These are phyloP conservation scores for Hypocryptadius cinnamomeus DNA, from an alignment of 2,113 vertebrate species.

Conservation along the genomic window DNA sequence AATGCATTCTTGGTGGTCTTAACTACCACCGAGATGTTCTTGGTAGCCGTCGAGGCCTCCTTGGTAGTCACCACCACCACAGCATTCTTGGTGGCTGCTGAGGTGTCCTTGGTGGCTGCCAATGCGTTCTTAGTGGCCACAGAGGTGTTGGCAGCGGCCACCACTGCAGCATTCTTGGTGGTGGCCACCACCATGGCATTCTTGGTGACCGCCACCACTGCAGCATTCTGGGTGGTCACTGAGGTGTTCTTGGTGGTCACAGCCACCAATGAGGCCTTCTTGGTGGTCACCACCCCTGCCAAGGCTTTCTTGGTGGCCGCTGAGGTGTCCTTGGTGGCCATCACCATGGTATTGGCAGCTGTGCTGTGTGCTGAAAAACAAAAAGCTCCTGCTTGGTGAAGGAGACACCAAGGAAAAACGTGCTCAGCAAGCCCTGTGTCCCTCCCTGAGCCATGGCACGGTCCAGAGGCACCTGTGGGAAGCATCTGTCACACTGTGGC, in stretches of 20 bases:
- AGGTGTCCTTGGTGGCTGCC: neutral
- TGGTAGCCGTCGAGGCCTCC: no score
- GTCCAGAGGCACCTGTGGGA: neutral
- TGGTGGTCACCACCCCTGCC: neutral
- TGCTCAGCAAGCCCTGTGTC: neutral
- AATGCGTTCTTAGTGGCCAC: neutral
- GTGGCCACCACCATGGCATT: neutral
- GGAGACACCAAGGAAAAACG: neutral
- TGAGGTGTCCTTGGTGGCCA: neutral
- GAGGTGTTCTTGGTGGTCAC: neutral
- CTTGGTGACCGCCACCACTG: no score
- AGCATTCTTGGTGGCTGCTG: no score
- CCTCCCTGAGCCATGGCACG: neutral
- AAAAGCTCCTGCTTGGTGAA: neutral
- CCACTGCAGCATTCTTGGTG: neutral
- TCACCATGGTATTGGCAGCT: neutral
- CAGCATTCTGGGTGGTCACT: neutral
- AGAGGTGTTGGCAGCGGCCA: neutral
- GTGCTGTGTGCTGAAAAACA: neutral
- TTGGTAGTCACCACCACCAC: no score
- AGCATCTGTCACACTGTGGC: neutral
- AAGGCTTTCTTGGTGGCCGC: neutral
- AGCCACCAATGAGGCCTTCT: neutral
- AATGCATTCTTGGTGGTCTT: neutral
- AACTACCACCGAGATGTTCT: neutral